Evolutionary conservation across 2,113 vertebrate genomes (phyloP), one percentile per base, ranked within the genome.

Genomic region (Corythornis cristatus): DNA sequence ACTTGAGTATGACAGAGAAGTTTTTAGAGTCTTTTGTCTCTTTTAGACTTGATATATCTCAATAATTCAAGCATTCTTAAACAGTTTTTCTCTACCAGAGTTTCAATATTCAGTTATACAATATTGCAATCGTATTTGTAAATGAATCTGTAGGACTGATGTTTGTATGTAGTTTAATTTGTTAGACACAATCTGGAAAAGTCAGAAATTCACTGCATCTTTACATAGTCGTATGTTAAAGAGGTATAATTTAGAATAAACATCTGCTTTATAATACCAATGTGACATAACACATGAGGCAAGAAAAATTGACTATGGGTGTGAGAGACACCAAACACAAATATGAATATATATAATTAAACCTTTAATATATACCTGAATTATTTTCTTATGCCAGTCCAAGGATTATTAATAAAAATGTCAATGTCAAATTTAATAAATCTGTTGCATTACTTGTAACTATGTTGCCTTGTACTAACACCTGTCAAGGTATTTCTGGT

Each of bases 191-290:
- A 87, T 93, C 95, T 96, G 92, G 90, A 92, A 96, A 89, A 96
- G 92, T 94, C 74, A 86, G 93, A 97, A 97, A 94, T 91, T 96
- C 88, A 95, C 56, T 88, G 31, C 95, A 93, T 95, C 83, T 94
- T 97, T 96, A 93, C 64, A 3, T 93, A 95, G 72, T 87, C 86
- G 42, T 74, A 82, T 92, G 95, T 95, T 97, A 93, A 95, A 93
- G 73, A 96, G 50, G 53, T 85, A 67, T 92, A 95, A 95, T 96
- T 97, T 97, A 94, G 96, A 96, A 97, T 96, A 97, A 97, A 97
- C 94, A 97, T 97, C 96, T 97, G 97, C 65, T 97, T 97, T 95
- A 70, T 88, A 95, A 95, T 86, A 83, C 92, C 85, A 81, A 81
- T 40, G 61, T 96, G 96, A 96, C 92, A 98, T 93, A 96, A 93